Conservation (phyloP, 2,888 invertebrate species). For the Polietes domitor region DNA sequence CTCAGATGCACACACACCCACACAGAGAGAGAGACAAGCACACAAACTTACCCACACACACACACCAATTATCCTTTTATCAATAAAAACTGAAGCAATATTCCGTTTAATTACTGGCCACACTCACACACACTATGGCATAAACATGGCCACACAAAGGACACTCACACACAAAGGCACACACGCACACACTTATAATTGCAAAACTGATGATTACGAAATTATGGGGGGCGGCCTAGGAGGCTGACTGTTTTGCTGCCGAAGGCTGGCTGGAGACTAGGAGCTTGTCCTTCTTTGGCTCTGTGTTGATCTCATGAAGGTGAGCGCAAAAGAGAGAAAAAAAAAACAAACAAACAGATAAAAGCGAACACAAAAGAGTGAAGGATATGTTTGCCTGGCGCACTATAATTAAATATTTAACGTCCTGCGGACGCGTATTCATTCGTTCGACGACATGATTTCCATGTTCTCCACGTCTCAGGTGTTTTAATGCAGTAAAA, state of each 20-base stretch:
- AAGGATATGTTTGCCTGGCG: conserved; percentile 27
- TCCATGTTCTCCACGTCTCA: conserved; percentile 47
- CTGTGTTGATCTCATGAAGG: not conserved
- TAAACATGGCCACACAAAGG: not conserved
- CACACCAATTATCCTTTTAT: conserved; percentile 1
- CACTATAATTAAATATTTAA: conserved; percentile 62
- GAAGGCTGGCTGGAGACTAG: too few species aligned
- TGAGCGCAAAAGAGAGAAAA: not conserved
- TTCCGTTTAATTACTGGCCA: conserved; percentile 47
- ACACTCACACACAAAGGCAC: not conserved
- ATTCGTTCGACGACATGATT: conserved; percentile 27
- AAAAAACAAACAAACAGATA: not conserved
- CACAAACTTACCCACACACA: not conserved
- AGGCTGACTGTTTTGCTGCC: too few species aligned
- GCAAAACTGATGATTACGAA: conserved; percentile 33
- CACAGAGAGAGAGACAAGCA: not conserved
- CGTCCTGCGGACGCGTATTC: conserved; percentile 37
- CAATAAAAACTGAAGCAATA: conserved; percentile 21
- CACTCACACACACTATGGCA: not conserved
- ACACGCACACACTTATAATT: conserved; percentile 18
- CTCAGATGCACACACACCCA: conserved; percentile 14
- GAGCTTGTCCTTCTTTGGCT: not conserved
- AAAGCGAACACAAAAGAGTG: not conserved
- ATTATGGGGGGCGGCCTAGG: too few species aligned
- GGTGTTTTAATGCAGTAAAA: conserved; percentile 57